A percentile compares a stretch with the other conserved stretches of the same genome.
phyloP scores from a whole-genome alignment of 37 sponge, comb jelly and placozoan species.

The Petrosia ficiformis region DNA sequence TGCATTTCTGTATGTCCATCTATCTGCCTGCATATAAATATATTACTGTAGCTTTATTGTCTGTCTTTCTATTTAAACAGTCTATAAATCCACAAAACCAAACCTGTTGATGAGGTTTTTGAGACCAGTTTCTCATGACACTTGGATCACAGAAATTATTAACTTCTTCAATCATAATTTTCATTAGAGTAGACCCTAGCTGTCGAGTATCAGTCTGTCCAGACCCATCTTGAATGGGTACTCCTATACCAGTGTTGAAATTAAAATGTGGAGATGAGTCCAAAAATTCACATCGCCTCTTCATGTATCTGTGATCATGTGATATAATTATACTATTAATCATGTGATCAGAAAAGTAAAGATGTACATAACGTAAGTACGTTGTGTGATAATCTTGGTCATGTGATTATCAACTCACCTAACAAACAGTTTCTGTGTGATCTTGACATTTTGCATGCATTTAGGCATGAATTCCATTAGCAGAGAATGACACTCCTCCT shows the following conservation, averaged over 20 bases:
- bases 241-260: conserved; percentile 73
- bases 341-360: not conserved
- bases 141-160: conserved; percentile 64
- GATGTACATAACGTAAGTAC: not conserved
- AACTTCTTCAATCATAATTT: conserved; percentile 79
- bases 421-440: conserved; percentile 71
- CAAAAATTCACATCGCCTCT: conserved; percentile 67
- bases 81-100: no score
- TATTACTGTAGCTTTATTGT: no score
- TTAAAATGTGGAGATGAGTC: conserved; percentile 63
- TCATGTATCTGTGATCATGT: conserved; percentile 64
- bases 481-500: conserved; percentile 55
- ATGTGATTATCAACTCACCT: conserved; percentile 34
- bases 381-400: no score
- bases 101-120: conserved; percentile 72
- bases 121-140: conserved; percentile 62
- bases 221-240: conserved; percentile 20
- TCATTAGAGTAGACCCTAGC: conserved; percentile 82
- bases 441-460: conserved; percentile 37
- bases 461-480: conserved; percentile 53
- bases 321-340: not conserved
- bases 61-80: no score
- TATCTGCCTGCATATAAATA: no score
- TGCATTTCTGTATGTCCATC: no score
- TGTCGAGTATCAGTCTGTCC: conserved; percentile 55